Percentiles rank a stretch among this genome's conserved stretches.
phyloP scores from a whole-genome alignment of 2,888 invertebrate genomes.

The Hedya salicella region DNA sequence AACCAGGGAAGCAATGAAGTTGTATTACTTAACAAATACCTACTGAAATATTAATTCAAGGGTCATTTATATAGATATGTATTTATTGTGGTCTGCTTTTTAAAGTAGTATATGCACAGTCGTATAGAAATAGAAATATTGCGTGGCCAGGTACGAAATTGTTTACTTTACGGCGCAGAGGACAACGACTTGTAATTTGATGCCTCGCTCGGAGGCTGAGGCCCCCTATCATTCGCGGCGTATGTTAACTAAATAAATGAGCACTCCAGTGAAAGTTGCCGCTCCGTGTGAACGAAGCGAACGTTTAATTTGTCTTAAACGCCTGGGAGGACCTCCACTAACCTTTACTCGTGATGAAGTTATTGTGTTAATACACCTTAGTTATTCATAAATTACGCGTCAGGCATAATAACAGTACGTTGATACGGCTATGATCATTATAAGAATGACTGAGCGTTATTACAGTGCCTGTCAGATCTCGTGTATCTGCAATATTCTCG shows the following conservation, averaged over 20 bases:
- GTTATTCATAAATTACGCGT: conserved; percentile 30
- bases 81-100: neutral
- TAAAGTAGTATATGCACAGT: too few relatives aligned
- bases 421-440: neutral
- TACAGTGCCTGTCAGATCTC: neutral
- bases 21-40: too few relatives aligned
- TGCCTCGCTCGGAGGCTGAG: conserved; percentile 28
- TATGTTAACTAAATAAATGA: conserved; percentile 59
- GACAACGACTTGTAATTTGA: conserved; percentile 42
- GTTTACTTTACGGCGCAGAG: conserved; percentile 38
- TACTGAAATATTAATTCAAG: too few relatives aligned
- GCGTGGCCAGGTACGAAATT: conserved; percentile 19
- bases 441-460: neutral
- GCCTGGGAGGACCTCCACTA: conserved; percentile 51
- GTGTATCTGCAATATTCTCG: neutral
- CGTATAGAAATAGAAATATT: conserved; percentile 1
- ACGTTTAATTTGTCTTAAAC: conserved; percentile 60
- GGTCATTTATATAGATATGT: too few relatives aligned
- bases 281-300: conserved; percentile 55
- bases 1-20: too few relatives aligned
- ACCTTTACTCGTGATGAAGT: conserved; percentile 44
- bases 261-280: conserved; percentile 63
- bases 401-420: neutral
- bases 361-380: conserved; percentile 42
- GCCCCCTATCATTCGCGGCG: conserved; percentile 43